Base-by-base conservation (phyloP, 2,797 vertebrate species). In the Takifugu rubripes region DNA sequence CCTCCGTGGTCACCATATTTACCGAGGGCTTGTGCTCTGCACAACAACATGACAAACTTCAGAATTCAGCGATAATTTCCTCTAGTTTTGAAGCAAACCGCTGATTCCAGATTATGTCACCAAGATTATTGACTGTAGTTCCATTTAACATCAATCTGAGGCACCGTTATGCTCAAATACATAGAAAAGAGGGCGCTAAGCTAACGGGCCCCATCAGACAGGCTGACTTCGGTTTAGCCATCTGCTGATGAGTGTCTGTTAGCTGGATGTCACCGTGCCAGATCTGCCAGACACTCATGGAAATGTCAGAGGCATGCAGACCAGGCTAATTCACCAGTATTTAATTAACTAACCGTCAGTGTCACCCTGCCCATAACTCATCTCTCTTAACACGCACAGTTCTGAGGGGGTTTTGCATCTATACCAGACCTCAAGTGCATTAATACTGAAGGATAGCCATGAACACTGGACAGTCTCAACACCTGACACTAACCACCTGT, bases 211-310 rank as follows among this genome's bases (percentile, higher is more conserved):
- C 33, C 9, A 3, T 5, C 43, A 45, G 3, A 46, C 27, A 45
- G 54, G 27, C 59, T 69, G 55, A 66, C 61, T 59, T 50, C 56
- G 21, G 56, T 42, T 25, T 5, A 64, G 52, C 27, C 14, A 21
- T 52, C n/a, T 17, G 42, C 56, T 75, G 44, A 58, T 67, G 6
- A 62, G 60, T 48, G 51, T 50, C 11, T 61, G 65, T 58, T 64
- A 56, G 46, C 63, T 64, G 40, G 17, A 61, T 62, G 52, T 65
- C 52, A 64, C 25, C 56, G 56, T 51, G 15, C 49, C 27, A 45
- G 56, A 65, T 64, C 56, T 64, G 63, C 60, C 59, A 79, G 24
- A 66, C 60, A 64, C 31, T 25, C 55, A 63, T 29, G 66, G 72
- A 75, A 69, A 72, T 50, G 70, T 62, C 42, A 59, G 42, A 29